phyloP scores from a whole-genome alignment of 2,797 vertebrate species.

The Alfaro cultratus region DNA sequence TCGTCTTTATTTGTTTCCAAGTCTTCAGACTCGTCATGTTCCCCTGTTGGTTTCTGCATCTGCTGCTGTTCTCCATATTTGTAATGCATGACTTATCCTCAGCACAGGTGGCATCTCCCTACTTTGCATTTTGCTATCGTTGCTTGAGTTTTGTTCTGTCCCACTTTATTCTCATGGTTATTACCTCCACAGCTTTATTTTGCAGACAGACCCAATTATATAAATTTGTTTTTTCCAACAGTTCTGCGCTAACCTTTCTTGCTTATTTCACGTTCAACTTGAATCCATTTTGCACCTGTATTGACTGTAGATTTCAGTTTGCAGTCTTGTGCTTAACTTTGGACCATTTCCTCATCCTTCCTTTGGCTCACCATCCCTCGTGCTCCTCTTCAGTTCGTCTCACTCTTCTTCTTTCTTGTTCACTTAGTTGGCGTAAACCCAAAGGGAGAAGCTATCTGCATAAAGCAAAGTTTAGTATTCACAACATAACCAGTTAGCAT shows the following conservation, averaged over 20 bases:
- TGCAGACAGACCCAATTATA: slow-evolving; percentile 16
- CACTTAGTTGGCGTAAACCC: slow-evolving; percentile 18
- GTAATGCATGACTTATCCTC: slow-evolving; percentile 19
- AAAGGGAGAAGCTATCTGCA: slow-evolving; percentile 4
- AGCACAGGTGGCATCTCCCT: slow-evolving; percentile 6
- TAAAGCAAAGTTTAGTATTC: slow-evolving; percentile 13
- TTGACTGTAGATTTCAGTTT: slow-evolving; percentile 27
- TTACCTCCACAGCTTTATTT: slow-evolving; percentile 11
- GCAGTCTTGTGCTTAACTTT: slow-evolving; percentile 3
- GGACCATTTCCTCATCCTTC: slow-evolving; percentile 1
- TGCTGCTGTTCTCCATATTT: slow-evolving; percentile 19
- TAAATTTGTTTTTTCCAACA: slow-evolving; percentile 18
- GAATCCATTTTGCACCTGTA: slow-evolving; percentile 26
- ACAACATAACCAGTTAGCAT: slow-evolving; percentile 15
- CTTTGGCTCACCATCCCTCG: neutral
- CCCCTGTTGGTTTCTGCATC: slow-evolving; percentile 9
- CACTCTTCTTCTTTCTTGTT: slow-evolving; percentile 4
- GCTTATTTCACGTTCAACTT: slow-evolving; percentile 11
- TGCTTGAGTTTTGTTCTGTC: slow-evolving; percentile 35
- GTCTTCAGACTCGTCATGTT: neutral
- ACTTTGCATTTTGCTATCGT: slow-evolving; percentile 27
- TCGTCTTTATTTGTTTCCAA: neutral
- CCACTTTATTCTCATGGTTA: slow-evolving; percentile 30
- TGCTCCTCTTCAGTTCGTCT: slow-evolving; percentile 12
- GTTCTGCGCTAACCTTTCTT: slow-evolving; percentile 18